Evolutionary conservation across 2,797 vertebrate species (phyloP).

Genomic region (Dermochelys coriacea): DNA sequence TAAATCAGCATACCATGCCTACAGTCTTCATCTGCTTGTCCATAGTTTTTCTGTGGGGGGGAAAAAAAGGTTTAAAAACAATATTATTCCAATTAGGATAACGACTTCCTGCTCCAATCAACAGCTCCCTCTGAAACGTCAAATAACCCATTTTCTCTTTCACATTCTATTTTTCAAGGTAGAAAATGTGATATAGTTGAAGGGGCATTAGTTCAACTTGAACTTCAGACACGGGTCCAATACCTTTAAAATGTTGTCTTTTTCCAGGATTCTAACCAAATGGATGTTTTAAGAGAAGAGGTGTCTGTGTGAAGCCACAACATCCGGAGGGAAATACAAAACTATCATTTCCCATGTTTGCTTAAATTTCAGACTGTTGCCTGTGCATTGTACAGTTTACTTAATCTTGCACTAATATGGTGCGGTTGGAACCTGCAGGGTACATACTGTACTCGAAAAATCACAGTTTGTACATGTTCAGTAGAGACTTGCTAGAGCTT

Average conservation of each 20-base stretch:
- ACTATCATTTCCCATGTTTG: not conserved
- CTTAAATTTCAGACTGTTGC: not conserved
- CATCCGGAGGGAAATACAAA: not conserved
- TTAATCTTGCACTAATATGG: not conserved
- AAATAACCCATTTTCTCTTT: not conserved
- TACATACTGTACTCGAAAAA: not conserved
- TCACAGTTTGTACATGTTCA: not conserved
- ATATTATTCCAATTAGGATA: constrained; percentile 68
- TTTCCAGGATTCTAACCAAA: not conserved
- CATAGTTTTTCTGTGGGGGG: constrained; percentile 96
- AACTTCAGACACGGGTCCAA: not conserved
- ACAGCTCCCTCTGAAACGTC: not conserved
- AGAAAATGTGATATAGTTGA: constrained; percentile 44
- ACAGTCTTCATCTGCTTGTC: constrained; percentile 99
- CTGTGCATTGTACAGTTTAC: not conserved
- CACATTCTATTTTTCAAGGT: constrained; percentile 37
- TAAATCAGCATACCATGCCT: constrained; percentile 91
- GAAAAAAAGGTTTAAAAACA: constrained; percentile 71
- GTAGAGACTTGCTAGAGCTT: not conserved
- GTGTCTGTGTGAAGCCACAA: not conserved
- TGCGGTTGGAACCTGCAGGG: not conserved
- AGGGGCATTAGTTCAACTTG: not conserved
- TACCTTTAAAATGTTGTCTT: not conserved
- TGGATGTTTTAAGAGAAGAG: not conserved
- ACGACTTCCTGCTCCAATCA: constrained; percentile 53